Evolutionary conservation across 1,140 invertebrate genomes (phyloP).

Genomic region (Drosophila willistoni): DNA sequence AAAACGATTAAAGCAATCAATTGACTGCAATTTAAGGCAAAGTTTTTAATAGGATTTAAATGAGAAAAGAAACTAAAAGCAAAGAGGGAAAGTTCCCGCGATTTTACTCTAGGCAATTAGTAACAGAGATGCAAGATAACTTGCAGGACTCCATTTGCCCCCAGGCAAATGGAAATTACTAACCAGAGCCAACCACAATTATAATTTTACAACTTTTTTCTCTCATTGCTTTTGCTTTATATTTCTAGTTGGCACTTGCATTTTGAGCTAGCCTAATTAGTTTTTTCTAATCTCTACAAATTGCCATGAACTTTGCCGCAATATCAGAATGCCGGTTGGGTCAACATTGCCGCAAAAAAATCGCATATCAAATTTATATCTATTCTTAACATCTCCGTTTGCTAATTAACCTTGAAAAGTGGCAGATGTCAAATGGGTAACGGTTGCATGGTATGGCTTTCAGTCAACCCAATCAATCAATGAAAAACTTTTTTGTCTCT

Average conservation of each 20-base stretch:
- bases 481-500: slow-evolving; percentile 49
- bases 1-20: slow-evolving; percentile 41
- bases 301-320: slow-evolving; percentile 17
- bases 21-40: slow-evolving; percentile 22
- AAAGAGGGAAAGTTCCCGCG: not conserved
- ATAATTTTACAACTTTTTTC: slow-evolving; percentile 12
- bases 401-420: slow-evolving; percentile 54
- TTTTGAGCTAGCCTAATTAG: slow-evolving; percentile 38
- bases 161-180: not conserved
- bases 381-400: slow-evolving; percentile 8
- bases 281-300: slow-evolving; percentile 42
- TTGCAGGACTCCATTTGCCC: not conserved
- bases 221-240: not conserved
- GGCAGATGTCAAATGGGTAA: slow-evolving; percentile 16
- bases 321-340: not conserved
- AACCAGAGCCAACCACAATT: not conserved
- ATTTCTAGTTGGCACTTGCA: not conserved
- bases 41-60: slow-evolving; percentile 19
- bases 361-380: slow-evolving; percentile 8
- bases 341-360: not conserved
- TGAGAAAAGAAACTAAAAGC: too few relatives aligned
- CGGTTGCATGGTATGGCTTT: not conserved
- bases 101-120: slow-evolving; percentile 2
- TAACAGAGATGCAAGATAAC: slow-evolving; percentile 10
- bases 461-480: slow-evolving; percentile 48